Evolutionary conservation across 2,113 vertebrate genomes (phyloP).

Genomic region (Scalopus aquaticus): DNA sequence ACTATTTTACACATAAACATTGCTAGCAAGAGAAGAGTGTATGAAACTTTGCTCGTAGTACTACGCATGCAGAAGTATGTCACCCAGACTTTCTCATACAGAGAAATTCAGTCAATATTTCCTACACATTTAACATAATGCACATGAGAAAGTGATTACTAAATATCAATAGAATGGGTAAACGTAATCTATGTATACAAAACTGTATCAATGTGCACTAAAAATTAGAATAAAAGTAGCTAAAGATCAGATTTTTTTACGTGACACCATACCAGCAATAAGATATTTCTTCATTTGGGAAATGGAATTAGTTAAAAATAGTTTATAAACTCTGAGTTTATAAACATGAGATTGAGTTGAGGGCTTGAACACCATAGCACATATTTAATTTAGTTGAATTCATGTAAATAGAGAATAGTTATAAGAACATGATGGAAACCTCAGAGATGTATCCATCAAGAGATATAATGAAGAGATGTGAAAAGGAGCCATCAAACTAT

Average conservation of each 20-base stretch:
- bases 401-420: background rate
- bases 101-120: background rate
- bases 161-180: background rate
- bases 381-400: background rate
- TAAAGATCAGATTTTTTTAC: background rate
- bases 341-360: background rate
- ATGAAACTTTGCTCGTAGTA: background rate
- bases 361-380: background rate
- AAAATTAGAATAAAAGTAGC: background rate
- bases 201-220: background rate
- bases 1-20: background rate
- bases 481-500: background rate
- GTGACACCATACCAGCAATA: background rate
- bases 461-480: background rate
- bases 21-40: background rate
- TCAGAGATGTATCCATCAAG: background rate
- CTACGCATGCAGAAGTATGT: background rate
- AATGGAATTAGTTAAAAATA: background rate
- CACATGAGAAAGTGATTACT: background rate
- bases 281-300: constrained; percentile 32
- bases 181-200: background rate
- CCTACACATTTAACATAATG: background rate
- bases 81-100: background rate
- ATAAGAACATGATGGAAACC: background rate
- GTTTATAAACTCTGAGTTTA: too few species aligned